These are phyloP conservation scores for Meloe dianella DNA, from an alignment of 2,888 invertebrate genomes.

Conservation along the genomic window DNA sequence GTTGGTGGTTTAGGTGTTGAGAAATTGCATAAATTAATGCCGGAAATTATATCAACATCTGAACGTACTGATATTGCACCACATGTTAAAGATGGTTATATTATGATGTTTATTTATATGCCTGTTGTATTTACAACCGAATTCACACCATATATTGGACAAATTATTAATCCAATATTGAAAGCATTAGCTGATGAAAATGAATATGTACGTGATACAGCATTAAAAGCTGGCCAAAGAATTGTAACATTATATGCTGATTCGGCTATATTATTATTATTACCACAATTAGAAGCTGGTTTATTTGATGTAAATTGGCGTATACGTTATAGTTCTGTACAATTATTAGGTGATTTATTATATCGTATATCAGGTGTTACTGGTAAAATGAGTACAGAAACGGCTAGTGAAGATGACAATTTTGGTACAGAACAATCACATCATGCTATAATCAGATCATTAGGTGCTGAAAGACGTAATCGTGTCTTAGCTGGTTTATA, in stretches of 20 bases:
- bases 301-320: slow-evolving; percentile 99
- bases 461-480: slow-evolving; percentile 87
- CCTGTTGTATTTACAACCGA: slow-evolving; percentile 95
- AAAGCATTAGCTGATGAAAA: slow-evolving; percentile 98
- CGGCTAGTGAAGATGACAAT: slow-evolving; percentile 97
- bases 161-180: slow-evolving; percentile 95
- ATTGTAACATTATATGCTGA: slow-evolving; percentile 97
- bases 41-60: slow-evolving; percentile 93
- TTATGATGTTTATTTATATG: slow-evolving; percentile 99
- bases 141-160: slow-evolving; percentile 88
- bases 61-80: slow-evolving; percentile 93
- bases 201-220: slow-evolving; percentile 98
- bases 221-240: slow-evolving; percentile 93
- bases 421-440: slow-evolving; percentile 98
- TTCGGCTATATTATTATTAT: slow-evolving; percentile 86
- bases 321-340: slow-evolving; percentile 92
- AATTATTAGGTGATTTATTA: slow-evolving; percentile 91
- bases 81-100: slow-evolving; percentile 98
- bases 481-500: slow-evolving; percentile 93
- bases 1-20: slow-evolving; percentile 95
- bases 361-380: slow-evolving; percentile 97
- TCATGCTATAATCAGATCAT: slow-evolving; percentile 83
- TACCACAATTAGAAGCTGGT: slow-evolving; percentile 93
- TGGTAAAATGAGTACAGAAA: slow-evolving; percentile 99
- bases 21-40: slow-evolving; percentile 96